A percentile compares a stretch with the other conserved stretches of the same genome.
Evolutionary conservation across 2,888 invertebrate species (phyloP).

Genomic region (Troglohyphantes excavatus): DNA sequence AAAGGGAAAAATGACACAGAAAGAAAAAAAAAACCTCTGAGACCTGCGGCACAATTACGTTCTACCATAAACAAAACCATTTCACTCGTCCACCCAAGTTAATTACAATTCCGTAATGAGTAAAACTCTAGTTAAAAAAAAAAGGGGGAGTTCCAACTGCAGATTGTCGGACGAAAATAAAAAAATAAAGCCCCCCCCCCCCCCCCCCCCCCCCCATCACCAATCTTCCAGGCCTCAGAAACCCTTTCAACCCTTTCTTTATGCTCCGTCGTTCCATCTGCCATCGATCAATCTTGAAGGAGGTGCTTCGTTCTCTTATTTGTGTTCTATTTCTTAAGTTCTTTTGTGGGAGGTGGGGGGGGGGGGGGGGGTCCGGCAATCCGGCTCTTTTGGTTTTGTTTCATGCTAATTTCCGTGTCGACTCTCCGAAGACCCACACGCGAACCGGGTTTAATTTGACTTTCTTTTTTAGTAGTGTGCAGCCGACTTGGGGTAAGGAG

Average conservation of each 20-base stretch:
- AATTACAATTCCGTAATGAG: constrained; percentile 75
- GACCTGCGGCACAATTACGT: background rate
- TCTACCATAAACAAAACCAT: constrained; percentile 62
- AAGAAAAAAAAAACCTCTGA: background rate
- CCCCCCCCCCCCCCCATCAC: background rate
- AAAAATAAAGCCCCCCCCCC: too few relatives aligned
- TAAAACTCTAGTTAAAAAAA: constrained; percentile 51
- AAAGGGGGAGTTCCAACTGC: background rate
- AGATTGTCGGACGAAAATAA: background rate
- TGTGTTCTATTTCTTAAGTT: constrained; percentile 8
- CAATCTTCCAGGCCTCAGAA: background rate
- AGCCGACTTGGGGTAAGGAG: too few relatives aligned
- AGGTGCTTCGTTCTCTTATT: background rate
- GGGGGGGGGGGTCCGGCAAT: constrained; percentile 66
- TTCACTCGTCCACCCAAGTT: constrained; percentile 68
- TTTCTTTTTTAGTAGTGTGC: too few relatives aligned
- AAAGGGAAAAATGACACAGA: background rate
- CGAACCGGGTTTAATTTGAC: too few relatives aligned
- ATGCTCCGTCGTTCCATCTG: background rate
- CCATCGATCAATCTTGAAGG: constrained; percentile 50
- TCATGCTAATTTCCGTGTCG: constrained; percentile 75
- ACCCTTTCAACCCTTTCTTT: background rate
- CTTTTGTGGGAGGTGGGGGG: too few relatives aligned
- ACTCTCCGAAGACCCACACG: constrained; percentile 26
- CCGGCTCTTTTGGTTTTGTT: constrained; percentile 61